Evolutionary conservation across 1,140 invertebrate species (phyloP).

Genomic region (Panulirus ornatus): DNA sequence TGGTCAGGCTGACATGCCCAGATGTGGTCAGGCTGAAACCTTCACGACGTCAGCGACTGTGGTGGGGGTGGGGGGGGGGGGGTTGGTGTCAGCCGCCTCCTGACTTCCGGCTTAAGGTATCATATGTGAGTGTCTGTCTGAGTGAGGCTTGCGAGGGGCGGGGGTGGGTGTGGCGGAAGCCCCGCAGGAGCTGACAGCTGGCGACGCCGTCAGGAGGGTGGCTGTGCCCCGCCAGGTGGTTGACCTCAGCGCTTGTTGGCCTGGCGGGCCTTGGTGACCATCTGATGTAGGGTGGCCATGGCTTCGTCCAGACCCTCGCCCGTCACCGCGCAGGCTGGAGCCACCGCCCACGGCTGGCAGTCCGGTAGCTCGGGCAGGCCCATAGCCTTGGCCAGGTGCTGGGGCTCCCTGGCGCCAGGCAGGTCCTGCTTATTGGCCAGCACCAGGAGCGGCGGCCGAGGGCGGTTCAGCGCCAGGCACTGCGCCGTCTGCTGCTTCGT

Average conservation of each 20-base stretch:
- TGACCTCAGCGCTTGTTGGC: constrained; percentile 9
- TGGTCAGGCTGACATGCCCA: too few species aligned
- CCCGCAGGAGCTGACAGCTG: too few species aligned
- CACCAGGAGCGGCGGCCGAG: constrained; percentile 87
- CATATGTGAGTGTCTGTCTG: too few species aligned
- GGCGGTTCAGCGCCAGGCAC: constrained; percentile 85
- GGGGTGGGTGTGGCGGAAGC: too few species aligned
- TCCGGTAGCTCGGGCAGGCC: constrained; percentile 89
- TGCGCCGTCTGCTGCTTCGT: constrained; percentile 87
- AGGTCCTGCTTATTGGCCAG: constrained; percentile 96
- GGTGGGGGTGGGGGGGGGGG: too few species aligned
- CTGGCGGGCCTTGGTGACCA: constrained; percentile 92
- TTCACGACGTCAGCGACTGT: too few species aligned
- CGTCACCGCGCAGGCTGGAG: constrained; percentile 96
- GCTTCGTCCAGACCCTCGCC: constrained; percentile 97
- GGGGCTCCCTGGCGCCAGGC: constrained; percentile 90
- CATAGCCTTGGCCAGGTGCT: constrained; percentile 91
- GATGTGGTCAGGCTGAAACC: too few species aligned
- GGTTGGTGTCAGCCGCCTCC: too few species aligned
- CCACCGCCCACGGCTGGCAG: constrained; percentile 89
- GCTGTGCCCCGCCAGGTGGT: too few species aligned
- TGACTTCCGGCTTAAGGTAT: too few species aligned
- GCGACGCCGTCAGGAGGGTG: too few species aligned
- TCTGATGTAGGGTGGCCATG: constrained; percentile 93
- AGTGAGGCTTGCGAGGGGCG: too few species aligned